Percentiles rank a stretch among this genome's conserved stretches.
These are phyloP conservation scores for Ardeotis arabs DNA, from an alignment of 2,113 vertebrate species.

Conservation along the genomic window DNA sequence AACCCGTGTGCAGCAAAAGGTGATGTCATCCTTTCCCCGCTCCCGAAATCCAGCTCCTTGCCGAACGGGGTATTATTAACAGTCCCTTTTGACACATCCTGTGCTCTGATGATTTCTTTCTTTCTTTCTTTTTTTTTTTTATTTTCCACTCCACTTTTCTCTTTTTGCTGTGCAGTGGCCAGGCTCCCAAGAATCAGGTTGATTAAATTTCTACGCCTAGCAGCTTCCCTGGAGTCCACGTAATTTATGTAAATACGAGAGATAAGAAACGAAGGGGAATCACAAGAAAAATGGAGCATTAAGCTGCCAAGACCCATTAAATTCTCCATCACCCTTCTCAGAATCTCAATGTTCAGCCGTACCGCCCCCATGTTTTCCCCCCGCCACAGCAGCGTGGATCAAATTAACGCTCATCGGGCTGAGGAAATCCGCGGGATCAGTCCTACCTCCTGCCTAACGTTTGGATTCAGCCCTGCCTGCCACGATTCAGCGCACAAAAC, in stretches of 20 bases:
- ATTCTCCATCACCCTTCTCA: conserved; percentile 59
- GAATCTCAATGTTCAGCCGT: not conserved
- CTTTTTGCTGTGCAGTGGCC: not conserved
- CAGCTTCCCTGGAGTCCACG: conserved; percentile 55
- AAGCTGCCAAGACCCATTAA: conserved; percentile 66
- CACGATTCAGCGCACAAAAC: fast-evolving
- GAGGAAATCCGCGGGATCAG: conserved; percentile 16
- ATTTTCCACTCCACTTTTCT: not conserved
- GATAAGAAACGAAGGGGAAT: conserved; percentile 59
- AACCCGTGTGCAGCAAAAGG: conserved; percentile 42
- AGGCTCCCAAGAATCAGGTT: conserved; percentile 50
- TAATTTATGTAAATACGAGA: conserved; percentile 66
- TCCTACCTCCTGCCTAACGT: not conserved
- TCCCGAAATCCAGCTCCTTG: conserved; percentile 6
- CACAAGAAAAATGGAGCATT: conserved; percentile 59
- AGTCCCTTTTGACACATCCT: not conserved
- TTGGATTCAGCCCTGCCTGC: not conserved
- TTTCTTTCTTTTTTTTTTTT: not conserved
- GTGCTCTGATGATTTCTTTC: not conserved
- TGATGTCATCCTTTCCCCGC: conserved; percentile 56
- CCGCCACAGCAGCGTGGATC: conserved; percentile 11
- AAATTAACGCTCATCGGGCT: not conserved
- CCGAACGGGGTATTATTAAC: not conserved
- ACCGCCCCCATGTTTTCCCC: not conserved
- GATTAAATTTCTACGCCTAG: conserved; percentile 57